Conservation (phyloP, 1,140 invertebrate genomes). For the Metaphire vulgaris region DNA sequence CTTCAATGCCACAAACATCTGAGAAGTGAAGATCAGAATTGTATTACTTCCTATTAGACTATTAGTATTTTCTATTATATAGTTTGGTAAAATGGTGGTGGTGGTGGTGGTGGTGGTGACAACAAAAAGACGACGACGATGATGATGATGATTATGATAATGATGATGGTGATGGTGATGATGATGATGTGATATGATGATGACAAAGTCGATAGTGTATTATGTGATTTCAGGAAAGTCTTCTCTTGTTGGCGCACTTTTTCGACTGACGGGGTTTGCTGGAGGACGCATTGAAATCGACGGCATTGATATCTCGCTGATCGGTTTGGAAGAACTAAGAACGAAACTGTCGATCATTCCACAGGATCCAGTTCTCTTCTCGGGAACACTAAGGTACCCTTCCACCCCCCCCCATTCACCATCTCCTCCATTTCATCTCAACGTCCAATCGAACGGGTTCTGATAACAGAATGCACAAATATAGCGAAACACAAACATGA, state of each 20-base stretch:
- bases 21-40: no score
- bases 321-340: slow-evolving; percentile 66
- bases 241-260: slow-evolving; percentile 60
- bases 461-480: slow-evolving; percentile 39
- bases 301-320: slow-evolving; percentile 58
- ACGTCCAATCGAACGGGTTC: slow-evolving; percentile 40
- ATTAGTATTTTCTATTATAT: no score
- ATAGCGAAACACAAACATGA: slow-evolving; percentile 37
- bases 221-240: slow-evolving; percentile 77
- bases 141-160: no score
- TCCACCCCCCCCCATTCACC: no score
- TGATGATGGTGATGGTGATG: no score
- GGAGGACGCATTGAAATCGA: slow-evolving; percentile 62
- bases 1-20: no score
- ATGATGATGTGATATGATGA: no score
- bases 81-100: no score
- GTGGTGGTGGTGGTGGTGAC: no score
- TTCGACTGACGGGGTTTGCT: slow-evolving; percentile 54
- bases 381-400: slow-evolving; percentile 15
- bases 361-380: slow-evolving; percentile 56
- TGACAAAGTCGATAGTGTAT: no score
- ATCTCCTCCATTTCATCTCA: slow-evolving; percentile 37
- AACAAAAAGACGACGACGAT: no score
- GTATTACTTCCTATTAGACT: no score
- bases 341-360: slow-evolving; percentile 78